Conservation (phyloP, 2,888 invertebrate species). For the Physocephala rufipes region DNA sequence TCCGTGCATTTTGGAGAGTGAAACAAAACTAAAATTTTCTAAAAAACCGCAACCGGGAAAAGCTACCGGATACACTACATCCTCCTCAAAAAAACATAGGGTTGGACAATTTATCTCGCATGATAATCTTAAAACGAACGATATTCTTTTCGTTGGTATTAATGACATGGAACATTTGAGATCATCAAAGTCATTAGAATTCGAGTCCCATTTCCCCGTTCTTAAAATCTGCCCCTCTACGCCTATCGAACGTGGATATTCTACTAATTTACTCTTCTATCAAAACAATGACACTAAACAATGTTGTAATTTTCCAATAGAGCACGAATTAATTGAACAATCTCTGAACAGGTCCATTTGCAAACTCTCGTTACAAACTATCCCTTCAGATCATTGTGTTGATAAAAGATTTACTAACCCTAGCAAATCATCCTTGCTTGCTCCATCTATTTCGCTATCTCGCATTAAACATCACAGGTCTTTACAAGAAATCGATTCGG, state of each 20-base stretch:
- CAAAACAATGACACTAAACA: not conserved
- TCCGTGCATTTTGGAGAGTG: slow-evolving; percentile 29
- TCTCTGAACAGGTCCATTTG: not conserved
- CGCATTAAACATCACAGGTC: slow-evolving; percentile 54
- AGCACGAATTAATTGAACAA: not conserved
- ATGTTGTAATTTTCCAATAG: not conserved
- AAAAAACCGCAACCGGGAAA: slow-evolving; percentile 50
- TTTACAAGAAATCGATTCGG: slow-evolving; percentile 53
- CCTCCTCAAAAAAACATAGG: slow-evolving; percentile 43
- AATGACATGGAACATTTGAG: slow-evolving; percentile 16
- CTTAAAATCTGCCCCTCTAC: slow-evolving; percentile 59
- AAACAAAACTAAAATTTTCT: slow-evolving; percentile 55
- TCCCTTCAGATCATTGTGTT: slow-evolving; percentile 13
- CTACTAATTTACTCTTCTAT: slow-evolving; percentile 13
- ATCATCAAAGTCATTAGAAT: slow-evolving; percentile 38
- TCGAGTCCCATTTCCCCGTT: slow-evolving; percentile 50
- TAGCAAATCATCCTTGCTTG: slow-evolving; percentile 64
- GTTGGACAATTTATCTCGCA: slow-evolving; percentile 48
- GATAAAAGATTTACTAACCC: slow-evolving; percentile 27
- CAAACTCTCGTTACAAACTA: not conserved
- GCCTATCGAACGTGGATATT: slow-evolving; percentile 59
- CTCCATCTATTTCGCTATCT: slow-evolving; percentile 60
- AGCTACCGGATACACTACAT: slow-evolving; percentile 6
- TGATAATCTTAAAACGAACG: slow-evolving; percentile 32
- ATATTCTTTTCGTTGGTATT: slow-evolving; percentile 2